Percentiles rank a stretch among this genome's conserved stretches.
Evolutionary conservation across 1,140 invertebrate genomes (phyloP).

Genomic region (Lepidurus couesii): DNA sequence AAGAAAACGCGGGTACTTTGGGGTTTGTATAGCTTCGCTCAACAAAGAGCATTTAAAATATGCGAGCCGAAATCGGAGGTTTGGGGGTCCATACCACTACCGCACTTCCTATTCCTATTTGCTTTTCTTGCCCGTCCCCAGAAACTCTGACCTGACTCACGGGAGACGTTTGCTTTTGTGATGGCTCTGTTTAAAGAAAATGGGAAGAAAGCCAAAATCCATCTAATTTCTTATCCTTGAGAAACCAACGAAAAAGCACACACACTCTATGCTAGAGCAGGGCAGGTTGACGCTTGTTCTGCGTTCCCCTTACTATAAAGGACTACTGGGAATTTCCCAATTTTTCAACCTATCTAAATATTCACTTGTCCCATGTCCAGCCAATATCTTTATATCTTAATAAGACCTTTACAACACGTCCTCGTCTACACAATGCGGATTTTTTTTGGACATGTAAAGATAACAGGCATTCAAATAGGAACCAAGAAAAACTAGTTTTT

Average conservation of each 20-base stretch:
- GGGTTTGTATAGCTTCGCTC: not conserved
- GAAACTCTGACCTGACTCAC: not conserved
- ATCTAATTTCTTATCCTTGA: conserved; percentile 1
- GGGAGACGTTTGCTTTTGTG: conserved; percentile 18
- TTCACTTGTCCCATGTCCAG: not conserved
- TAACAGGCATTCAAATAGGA: not conserved
- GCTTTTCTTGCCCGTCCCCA: not conserved
- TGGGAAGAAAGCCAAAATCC: not conserved
- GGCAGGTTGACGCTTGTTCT: not conserved
- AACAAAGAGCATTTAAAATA: not conserved
- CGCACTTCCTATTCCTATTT: not conserved
- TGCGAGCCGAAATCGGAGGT: not conserved
- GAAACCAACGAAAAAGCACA: not conserved
- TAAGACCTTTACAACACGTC: not conserved
- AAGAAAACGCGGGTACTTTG: too few species aligned
- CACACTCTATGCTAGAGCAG: not conserved
- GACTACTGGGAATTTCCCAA: conserved; percentile 9
- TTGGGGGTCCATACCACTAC: not conserved
- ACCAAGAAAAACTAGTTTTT: too few species aligned
- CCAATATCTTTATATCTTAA: not conserved
- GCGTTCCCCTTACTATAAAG: not conserved
- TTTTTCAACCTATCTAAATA: not conserved
- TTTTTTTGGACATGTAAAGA: not conserved
- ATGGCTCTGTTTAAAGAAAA: conserved; percentile 10
- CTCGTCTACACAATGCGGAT: not conserved